These are phyloP conservation scores for Nibea coibor DNA, from an alignment of 2,113 vertebrate species.

Conservation along the genomic window DNA sequence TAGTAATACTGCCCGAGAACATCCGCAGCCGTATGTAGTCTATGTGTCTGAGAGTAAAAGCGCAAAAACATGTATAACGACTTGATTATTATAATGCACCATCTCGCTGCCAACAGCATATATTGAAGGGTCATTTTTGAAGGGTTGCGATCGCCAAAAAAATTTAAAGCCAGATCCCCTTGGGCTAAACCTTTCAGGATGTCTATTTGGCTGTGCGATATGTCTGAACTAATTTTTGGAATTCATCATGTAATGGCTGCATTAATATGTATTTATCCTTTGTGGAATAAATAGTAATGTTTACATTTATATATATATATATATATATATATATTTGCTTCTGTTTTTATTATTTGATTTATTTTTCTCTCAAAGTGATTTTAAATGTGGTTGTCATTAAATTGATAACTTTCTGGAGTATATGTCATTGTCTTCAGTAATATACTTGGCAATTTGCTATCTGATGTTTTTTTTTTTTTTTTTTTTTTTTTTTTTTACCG, in stretches of 20 bases:
- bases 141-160: not conserved
- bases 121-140: slow-evolving; percentile 11
- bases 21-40: not conserved
- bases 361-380: not conserved
- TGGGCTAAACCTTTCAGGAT: slow-evolving; percentile 8
- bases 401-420: not conserved
- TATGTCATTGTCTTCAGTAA: too few species aligned
- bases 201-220: slow-evolving; percentile 1
- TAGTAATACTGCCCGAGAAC: not conserved
- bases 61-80: not conserved
- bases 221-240: slow-evolving; percentile 4
- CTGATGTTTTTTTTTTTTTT: slow-evolving; percentile 16
- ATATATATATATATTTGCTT: not conserved
- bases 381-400: not conserved
- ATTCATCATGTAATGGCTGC: not conserved
- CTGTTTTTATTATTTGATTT: not conserved
- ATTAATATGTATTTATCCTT: slow-evolving; percentile 3
- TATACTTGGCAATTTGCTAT: slow-evolving; percentile 15
- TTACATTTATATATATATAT: not conserved
- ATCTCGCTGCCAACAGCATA: not conserved
- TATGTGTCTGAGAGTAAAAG: not conserved
- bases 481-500: not conserved
- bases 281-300: not conserved
- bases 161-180: slow-evolving; percentile 14
- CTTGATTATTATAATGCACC: slow-evolving; percentile 19